A percentile compares a stretch with the other conserved stretches of the same genome.
phyloP scores from a whole-genome alignment of 1,140 invertebrate genomes.

The Hylaeus anthracinus region DNA sequence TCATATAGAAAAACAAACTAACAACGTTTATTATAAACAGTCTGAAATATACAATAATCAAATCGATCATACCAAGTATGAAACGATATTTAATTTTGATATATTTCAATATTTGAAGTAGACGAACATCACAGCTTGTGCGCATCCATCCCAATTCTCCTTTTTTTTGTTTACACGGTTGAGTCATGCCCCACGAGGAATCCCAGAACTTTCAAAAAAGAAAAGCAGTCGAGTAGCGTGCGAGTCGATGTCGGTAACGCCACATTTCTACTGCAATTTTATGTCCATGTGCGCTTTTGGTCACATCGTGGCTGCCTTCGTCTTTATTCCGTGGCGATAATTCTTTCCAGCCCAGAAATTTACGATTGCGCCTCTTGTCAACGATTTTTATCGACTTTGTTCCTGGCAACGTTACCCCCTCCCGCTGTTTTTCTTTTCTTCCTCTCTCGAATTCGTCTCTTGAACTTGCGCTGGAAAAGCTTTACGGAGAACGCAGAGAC shows the following conservation, averaged over 20 bases:
- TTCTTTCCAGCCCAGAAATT: slow-evolving; percentile 37
- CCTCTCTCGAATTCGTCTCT: background rate
- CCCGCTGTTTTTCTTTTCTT: background rate
- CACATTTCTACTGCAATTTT: slow-evolving; percentile 11
- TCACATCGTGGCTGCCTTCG: slow-evolving; percentile 7
- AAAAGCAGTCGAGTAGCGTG: slow-evolving; percentile 3
- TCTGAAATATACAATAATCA: too few species aligned
- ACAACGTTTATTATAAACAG: too few species aligned
- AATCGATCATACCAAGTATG: too few species aligned
- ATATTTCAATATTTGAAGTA: too few species aligned
- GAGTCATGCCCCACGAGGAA: slow-evolving; percentile 23
- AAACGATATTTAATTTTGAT: too few species aligned
- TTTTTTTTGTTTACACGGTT: slow-evolving; percentile 1
- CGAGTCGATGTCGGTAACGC: slow-evolving; percentile 31
- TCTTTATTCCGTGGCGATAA: slow-evolving; percentile 35
- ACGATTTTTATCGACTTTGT: slow-evolving; percentile 41
- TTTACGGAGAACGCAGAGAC: background rate
- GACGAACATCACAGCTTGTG: too few species aligned
- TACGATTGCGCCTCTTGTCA: slow-evolving; percentile 24
- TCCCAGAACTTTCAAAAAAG: slow-evolving; percentile 11
- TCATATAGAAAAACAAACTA: too few species aligned
- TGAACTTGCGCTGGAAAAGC: background rate
- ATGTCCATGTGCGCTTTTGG: slow-evolving; percentile 20
- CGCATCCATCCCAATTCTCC: background rate
- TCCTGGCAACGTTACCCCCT: background rate